Evolutionary conservation across 1,140 invertebrate species (phyloP).

Genomic region (Drosophila auraria): DNA sequence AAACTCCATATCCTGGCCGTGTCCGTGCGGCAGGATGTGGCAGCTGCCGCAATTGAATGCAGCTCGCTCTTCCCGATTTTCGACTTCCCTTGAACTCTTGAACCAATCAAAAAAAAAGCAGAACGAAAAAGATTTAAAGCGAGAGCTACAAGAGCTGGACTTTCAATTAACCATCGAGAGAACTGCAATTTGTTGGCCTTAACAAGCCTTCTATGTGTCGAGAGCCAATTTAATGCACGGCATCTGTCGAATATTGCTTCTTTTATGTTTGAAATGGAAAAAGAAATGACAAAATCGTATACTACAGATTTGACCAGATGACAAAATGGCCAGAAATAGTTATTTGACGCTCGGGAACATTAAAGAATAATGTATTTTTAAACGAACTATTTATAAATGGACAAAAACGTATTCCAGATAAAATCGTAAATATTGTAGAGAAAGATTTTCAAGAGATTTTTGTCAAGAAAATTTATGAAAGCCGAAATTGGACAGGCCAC

Average conservation of each 20-base stretch:
- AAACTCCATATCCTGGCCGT: conserved; percentile 66
- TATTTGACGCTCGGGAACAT: neutral
- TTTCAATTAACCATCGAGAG: conserved; percentile 42
- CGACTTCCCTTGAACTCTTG: conserved; percentile 6
- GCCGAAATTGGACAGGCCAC: conserved; percentile 2
- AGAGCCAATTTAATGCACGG: conserved; percentile 8
- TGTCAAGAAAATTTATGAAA: conserved; percentile 4
- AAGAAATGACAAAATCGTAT: conserved; percentile 1
- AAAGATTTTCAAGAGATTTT: conserved; percentile 7
- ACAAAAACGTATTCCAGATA: neutral
- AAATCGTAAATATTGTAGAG: conserved; percentile 2
- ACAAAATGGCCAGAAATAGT: conserved; percentile 5
- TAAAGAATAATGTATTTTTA: conserved; percentile 6
- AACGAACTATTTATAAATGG: neutral
- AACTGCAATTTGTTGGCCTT: conserved; percentile 38
- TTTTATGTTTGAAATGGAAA: conserved; percentile 4
- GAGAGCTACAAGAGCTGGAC: conserved; percentile 14
- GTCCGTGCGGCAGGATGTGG: conserved; percentile 63
- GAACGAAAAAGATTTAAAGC: conserved; percentile 27
- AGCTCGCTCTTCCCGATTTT: conserved; percentile 12
- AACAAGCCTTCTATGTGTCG: conserved; percentile 21
- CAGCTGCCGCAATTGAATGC: conserved; percentile 68
- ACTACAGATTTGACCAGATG: neutral
- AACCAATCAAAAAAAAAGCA: conserved; percentile 13
- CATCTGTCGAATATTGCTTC: neutral